Percentiles rank a stretch among this genome's conserved stretches.
Evolutionary conservation across 2,113 vertebrate genomes (phyloP).

Genomic region (Litocranius walleri): DNA sequence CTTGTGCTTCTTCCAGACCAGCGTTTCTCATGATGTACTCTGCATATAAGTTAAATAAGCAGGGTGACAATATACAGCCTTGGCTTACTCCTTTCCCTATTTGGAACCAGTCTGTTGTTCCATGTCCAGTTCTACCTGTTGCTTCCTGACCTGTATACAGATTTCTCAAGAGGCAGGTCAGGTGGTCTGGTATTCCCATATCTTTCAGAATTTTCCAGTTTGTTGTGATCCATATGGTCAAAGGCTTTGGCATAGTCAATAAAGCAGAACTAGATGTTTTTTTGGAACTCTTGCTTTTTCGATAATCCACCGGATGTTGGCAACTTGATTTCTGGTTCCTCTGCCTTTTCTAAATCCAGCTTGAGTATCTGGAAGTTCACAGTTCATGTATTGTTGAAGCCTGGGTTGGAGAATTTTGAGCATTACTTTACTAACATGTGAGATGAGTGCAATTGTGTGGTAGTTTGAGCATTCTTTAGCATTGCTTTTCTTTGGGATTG

Average conservation of each 20-base stretch:
- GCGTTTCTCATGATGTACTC: rapidly evolving
- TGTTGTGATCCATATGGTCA: not conserved
- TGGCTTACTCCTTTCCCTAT: rapidly evolving
- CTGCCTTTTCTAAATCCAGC: not conserved
- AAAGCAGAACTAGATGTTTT: not conserved
- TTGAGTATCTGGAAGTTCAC: not conserved
- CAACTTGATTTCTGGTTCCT: not conserved
- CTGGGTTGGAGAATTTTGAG: not conserved
- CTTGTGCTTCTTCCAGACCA: not conserved
- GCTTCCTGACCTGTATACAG: not conserved
- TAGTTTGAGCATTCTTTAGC: not conserved
- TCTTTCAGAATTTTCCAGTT: not conserved
- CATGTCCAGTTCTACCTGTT: not conserved
- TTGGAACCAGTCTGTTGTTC: not conserved
- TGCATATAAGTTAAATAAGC: not conserved
- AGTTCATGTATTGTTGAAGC: not conserved
- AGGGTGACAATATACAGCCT: not conserved
- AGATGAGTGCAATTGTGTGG: not conserved
- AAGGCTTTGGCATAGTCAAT: not conserved
- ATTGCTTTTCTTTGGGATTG: not conserved
- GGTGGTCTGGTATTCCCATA: not conserved
- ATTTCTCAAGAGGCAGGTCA: not conserved
- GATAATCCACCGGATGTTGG: rapidly evolving
- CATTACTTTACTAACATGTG: not conserved
- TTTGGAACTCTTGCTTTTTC: not conserved